phyloP scores from a whole-genome alignment of 2,113 vertebrate genomes.

The Ammospiza nelsoni region DNA sequence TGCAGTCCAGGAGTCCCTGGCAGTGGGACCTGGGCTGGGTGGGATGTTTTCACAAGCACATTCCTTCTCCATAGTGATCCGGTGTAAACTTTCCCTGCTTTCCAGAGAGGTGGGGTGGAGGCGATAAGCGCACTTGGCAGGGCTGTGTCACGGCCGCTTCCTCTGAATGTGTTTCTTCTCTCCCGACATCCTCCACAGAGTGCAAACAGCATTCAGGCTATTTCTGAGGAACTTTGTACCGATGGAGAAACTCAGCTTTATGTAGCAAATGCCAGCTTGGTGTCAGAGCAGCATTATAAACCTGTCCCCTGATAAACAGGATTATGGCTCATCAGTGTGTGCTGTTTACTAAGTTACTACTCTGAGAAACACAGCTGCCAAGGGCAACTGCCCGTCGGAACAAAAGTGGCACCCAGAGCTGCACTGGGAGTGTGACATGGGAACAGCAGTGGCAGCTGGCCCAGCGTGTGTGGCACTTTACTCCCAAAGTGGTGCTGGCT shows the following conservation, averaged over 20 bases:
- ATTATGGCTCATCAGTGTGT: rapidly evolving
- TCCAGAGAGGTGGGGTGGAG: neutral
- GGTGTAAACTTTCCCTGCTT: neutral
- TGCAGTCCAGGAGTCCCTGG: neutral
- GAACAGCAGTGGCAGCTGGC: neutral
- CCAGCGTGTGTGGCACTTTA: neutral
- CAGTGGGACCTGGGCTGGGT: neutral
- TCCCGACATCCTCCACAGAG: rapidly evolving
- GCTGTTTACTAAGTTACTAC: rapidly evolving
- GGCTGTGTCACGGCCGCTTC: neutral
- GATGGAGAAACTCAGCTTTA: neutral
- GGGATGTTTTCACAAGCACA: conserved; percentile 8
- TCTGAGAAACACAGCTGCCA: neutral
- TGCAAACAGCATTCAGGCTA: neutral
- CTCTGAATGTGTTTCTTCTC: neutral
- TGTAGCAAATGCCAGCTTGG: rapidly evolving
- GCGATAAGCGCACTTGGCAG: neutral
- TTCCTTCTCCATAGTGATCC: conserved; percentile 45
- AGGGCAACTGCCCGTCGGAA: neutral
- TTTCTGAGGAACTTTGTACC: neutral
- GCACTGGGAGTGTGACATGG: neutral
- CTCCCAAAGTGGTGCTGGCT: neutral
- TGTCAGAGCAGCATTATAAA: neutral
- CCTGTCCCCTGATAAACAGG: no score
- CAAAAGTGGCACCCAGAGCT: rapidly evolving